phyloP scores from a whole-genome alignment of 2,888 invertebrate species.

The Caenorhabditis afra region DNA sequence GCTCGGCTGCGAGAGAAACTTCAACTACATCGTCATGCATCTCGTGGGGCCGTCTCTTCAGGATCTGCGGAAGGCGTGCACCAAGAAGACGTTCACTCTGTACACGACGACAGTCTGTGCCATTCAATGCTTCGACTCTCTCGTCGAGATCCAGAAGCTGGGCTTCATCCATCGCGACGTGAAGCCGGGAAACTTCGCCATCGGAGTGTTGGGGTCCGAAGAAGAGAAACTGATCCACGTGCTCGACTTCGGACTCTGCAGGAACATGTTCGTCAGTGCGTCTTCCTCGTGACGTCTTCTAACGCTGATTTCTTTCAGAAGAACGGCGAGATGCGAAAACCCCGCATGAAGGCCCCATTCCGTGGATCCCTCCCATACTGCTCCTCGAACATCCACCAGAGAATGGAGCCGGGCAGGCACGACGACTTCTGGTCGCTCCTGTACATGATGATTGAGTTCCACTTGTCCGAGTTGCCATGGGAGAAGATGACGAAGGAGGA shows the following conservation, averaged over 20 bases:
- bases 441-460: slow-evolving; percentile 56
- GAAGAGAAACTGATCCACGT: slow-evolving; percentile 45
- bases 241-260: slow-evolving; percentile 54
- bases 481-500: slow-evolving; percentile 51
- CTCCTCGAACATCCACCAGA: slow-evolving; percentile 48
- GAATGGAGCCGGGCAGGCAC: slow-evolving; percentile 51
- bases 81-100: slow-evolving; percentile 42
- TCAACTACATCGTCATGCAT: slow-evolving; percentile 57
- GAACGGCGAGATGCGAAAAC: slow-evolving; percentile 46
- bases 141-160: slow-evolving; percentile 47
- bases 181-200: slow-evolving; percentile 58
- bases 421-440: slow-evolving; percentile 57
- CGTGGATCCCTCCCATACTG: slow-evolving; percentile 46
- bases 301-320: slow-evolving; percentile 11
- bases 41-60: slow-evolving; percentile 53
- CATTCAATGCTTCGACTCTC: slow-evolving; percentile 49
- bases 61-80: slow-evolving; percentile 30
- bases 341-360: slow-evolving; percentile 50
- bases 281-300: not conserved
- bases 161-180: slow-evolving; percentile 59
- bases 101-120: slow-evolving; percentile 48
- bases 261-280: slow-evolving; percentile 37
- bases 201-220: slow-evolving; percentile 41
- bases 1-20: slow-evolving; percentile 46
- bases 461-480: slow-evolving; percentile 48